Conservation (phyloP, 2,113 vertebrate species). For the Noctilio leporinus region DNA sequence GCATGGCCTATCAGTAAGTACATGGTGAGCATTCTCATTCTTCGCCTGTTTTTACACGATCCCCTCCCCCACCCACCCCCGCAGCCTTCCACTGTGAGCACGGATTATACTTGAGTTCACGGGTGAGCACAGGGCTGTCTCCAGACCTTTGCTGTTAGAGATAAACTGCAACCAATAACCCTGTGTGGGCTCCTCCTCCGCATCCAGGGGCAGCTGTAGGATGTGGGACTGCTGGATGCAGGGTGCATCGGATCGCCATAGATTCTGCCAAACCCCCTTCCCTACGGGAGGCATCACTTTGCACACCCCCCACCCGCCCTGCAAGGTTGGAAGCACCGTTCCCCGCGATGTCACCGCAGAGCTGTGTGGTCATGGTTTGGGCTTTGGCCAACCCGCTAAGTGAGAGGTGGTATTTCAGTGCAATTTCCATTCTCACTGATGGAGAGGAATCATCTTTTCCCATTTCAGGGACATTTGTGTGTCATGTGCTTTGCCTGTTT, state of each 20-base stretch:
- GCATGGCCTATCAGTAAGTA: not conserved
- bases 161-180: not conserved
- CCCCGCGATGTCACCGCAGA: not conserved
- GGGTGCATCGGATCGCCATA: not conserved
- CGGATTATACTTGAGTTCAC: not conserved
- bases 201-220: not conserved
- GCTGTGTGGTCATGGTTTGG: not conserved
- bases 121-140: not conserved
- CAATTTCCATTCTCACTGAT: not conserved
- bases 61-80: too few species aligned
- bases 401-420: not conserved
- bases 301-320: too few species aligned
- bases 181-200: fast-evolving
- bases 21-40: not conserved
- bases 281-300: fast-evolving
- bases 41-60: not conserved
- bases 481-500: not conserved
- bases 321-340: not conserved
- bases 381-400: not conserved
- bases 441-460: not conserved
- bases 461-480: not conserved
- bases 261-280: not conserved
- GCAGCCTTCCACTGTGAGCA: not conserved
- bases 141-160: too few species aligned
- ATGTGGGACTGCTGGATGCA: not conserved